Evolutionary conservation across 2,797 vertebrate species (phyloP).

Genomic region (Acomys russatus): DNA sequence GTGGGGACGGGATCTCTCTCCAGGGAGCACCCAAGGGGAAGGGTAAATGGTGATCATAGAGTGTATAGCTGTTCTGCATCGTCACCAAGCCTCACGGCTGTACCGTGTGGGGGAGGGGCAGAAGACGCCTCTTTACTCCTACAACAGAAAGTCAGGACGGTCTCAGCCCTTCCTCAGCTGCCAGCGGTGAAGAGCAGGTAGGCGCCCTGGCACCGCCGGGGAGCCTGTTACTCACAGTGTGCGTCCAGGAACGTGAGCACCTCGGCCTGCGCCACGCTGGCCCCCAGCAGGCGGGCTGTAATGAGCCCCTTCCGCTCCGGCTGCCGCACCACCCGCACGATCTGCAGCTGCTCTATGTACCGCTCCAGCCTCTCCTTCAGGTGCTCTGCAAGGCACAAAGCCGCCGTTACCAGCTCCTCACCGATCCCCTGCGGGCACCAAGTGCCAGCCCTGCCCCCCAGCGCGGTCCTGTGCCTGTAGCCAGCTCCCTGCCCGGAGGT

Average conservation of each 20-base stretch:
- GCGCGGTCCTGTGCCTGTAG: background rate
- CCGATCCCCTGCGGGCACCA: background rate
- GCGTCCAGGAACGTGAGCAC: conserved; percentile 98
- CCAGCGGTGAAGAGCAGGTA: background rate
- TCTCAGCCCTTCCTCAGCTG: background rate
- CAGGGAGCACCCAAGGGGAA: background rate
- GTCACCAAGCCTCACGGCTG: background rate
- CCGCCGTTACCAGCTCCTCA: background rate
- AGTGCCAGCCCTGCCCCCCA: background rate
- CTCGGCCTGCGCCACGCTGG: conserved; percentile 94
- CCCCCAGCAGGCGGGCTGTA: conserved; percentile 95
- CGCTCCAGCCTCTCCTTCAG: conserved; percentile 92
- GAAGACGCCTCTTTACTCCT: background rate
- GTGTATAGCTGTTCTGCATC: background rate
- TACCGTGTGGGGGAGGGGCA: background rate
- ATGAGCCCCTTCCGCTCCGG: conserved; percentile 96
- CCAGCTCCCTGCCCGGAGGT: background rate
- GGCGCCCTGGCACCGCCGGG: background rate
- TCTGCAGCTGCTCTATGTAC: conserved; percentile 92
- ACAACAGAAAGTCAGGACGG: background rate
- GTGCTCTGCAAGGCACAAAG: conserved; percentile 89
- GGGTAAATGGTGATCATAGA: no score
- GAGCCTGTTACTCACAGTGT: conserved; percentile 93
- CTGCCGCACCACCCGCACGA: conserved; percentile 95
- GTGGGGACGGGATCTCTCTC: background rate